These are phyloP conservation scores for Microctonus hyperodae DNA, from an alignment of 2,888 invertebrate species.

Conservation along the genomic window DNA sequence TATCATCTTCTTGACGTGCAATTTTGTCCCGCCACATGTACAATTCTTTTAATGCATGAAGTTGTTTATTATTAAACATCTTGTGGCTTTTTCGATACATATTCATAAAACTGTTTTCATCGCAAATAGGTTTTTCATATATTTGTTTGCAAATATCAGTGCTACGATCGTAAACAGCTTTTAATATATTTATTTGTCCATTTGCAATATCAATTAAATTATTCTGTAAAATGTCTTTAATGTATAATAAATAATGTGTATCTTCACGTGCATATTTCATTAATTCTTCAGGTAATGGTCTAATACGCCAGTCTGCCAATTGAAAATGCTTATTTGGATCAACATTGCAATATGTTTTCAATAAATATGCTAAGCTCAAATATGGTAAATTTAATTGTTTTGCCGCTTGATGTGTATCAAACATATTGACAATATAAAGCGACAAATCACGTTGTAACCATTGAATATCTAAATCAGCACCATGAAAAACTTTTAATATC, in stretches of 20 bases:
- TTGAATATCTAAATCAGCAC: constrained; percentile 83
- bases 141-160: constrained; percentile 78
- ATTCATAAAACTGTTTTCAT: constrained; percentile 75
- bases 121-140: constrained; percentile 79
- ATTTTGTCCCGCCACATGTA: constrained; percentile 88
- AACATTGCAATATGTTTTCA: constrained; percentile 80
- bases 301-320: constrained; percentile 70
- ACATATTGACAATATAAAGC: constrained; percentile 94
- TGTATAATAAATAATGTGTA: constrained; percentile 92
- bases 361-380: constrained; percentile 79
- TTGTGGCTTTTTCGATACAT: constrained; percentile 81
- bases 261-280: constrained; percentile 89
- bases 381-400: constrained; percentile 74
- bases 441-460: constrained; percentile 98
- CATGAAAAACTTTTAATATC: constrained; percentile 94
- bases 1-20: constrained; percentile 91
- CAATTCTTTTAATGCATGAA: constrained; percentile 81
- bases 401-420: constrained; percentile 93
- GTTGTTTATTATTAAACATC: constrained; percentile 83
- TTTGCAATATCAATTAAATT: constrained; percentile 75
- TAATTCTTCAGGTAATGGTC: constrained; percentile 85
- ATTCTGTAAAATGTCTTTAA: constrained; percentile 81
- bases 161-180: constrained; percentile 77
- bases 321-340: constrained; percentile 90
- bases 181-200: constrained; percentile 71